Conservation (phyloP, 2,797 vertebrate species). For the Eurystomus glaucurus region DNA sequence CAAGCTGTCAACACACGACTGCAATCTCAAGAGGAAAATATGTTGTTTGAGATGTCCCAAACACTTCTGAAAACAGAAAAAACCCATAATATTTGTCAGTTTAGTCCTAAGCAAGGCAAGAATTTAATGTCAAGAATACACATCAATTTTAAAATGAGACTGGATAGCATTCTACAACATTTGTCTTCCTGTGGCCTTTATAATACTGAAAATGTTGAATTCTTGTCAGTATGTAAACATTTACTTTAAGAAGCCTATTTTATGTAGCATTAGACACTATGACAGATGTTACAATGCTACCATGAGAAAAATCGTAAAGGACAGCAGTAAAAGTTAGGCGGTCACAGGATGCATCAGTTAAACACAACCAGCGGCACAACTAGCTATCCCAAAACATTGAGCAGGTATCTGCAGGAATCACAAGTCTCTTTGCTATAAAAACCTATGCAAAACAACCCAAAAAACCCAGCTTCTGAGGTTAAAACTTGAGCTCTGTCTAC, state of each 20-base stretch:
- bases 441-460: not conserved
- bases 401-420: not conserved
- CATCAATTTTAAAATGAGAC: not conserved
- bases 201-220: not conserved
- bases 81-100: not conserved
- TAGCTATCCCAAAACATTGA: not conserved
- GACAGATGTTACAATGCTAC: not conserved
- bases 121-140: not conserved
- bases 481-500: not conserved
- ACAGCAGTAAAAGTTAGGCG: not conserved
- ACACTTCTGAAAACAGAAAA: not conserved
- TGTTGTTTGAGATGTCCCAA: constrained; percentile 23
- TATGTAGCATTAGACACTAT: not conserved
- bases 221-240: not conserved
- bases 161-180: not conserved
- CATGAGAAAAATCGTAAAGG: not conserved
- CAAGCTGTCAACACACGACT: constrained; percentile 23
- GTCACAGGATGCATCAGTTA: not conserved
- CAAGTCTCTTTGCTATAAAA: not conserved
- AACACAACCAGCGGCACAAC: not conserved
- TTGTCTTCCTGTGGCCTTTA: not conserved
- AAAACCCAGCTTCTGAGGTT: not conserved
- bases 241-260: not conserved
- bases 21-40: constrained; percentile 25
- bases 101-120: constrained; percentile 16